Evolutionary conservation across 2,113 vertebrate genomes (phyloP).

Genomic region (Percina caprodes): DNA sequence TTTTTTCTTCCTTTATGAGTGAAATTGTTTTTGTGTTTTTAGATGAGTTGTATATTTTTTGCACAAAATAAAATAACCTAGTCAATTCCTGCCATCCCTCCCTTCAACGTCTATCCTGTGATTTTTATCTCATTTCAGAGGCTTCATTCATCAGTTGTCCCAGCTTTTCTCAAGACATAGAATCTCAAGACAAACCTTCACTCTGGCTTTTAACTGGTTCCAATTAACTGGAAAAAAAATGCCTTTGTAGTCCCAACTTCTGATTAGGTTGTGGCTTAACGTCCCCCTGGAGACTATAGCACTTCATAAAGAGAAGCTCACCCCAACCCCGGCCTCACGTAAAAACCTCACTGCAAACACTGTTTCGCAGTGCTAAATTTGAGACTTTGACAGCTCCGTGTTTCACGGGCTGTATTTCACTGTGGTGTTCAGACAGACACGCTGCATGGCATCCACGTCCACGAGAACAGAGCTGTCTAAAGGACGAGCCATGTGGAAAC

Average conservation of each 20-base stretch:
- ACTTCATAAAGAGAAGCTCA: conserved; percentile 12
- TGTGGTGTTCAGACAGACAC: conserved; percentile 22
- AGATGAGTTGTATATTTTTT: too few species aligned
- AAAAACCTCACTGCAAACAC: conserved; percentile 54
- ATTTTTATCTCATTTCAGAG: conserved; percentile 11
- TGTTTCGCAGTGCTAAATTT: conserved; percentile 49
- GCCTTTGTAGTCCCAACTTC: conserved; percentile 59
- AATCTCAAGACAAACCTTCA: not conserved
- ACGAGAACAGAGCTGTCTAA: conserved; percentile 1
- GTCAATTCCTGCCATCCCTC: not conserved
- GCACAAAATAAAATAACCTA: too few species aligned
- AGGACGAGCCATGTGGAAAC: not conserved
- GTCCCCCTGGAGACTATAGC: conserved; percentile 33
- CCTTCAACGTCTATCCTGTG: not conserved
- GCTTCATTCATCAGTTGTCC: conserved; percentile 22
- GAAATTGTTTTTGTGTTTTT: too few species aligned
- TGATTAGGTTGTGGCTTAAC: conserved; percentile 47
- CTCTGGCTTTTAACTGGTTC: conserved; percentile 39
- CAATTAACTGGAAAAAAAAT: conserved; percentile 55
- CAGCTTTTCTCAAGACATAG: conserved; percentile 31
- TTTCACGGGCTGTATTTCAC: conserved; percentile 64
- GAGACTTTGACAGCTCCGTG: conserved; percentile 43
- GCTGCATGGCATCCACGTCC: not conserved
- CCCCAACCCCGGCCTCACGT: not conserved
- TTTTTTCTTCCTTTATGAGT: too few species aligned